These are phyloP conservation scores for Sphenopsis melanotis DNA, from an alignment of 2,797 vertebrate genomes.

Conservation along the genomic window DNA sequence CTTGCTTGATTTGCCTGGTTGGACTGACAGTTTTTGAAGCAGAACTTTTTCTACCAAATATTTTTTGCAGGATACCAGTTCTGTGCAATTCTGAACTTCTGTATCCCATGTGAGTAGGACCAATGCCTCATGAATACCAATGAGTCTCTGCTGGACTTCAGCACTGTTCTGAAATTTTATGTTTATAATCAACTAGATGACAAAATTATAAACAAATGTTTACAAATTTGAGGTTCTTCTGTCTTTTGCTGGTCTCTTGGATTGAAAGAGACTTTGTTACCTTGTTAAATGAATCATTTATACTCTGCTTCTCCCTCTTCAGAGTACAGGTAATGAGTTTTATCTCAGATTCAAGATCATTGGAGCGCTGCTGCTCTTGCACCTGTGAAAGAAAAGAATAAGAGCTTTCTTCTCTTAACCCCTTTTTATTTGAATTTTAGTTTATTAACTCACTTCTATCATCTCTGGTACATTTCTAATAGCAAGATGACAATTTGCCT, in stretches of 20 bases:
- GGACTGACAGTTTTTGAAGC: neutral
- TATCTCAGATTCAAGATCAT: neutral
- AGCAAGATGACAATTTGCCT: neutral
- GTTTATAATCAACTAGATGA: neutral
- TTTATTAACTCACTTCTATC: neutral
- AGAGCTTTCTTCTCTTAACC: neutral
- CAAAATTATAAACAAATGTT: neutral
- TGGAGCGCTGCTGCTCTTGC: neutral
- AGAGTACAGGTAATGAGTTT: neutral
- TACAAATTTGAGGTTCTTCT: neutral
- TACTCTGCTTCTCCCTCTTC: neutral
- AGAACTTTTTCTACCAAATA: neutral
- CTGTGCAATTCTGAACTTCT: neutral
- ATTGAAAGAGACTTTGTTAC: neutral
- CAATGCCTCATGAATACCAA: neutral
- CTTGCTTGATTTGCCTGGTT: neutral
- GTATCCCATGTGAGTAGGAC: neutral
- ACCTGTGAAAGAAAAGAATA: neutral
- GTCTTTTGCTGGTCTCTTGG: neutral
- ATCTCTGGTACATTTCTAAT: neutral
- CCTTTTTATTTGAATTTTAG: neutral
- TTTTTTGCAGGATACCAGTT: neutral
- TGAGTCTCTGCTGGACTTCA: neutral
- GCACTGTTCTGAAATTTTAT: neutral
- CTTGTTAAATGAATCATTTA: neutral